Evolutionary conservation across 1,140 invertebrate genomes (phyloP).

Genomic region (Neotoxoptera formosana): DNA sequence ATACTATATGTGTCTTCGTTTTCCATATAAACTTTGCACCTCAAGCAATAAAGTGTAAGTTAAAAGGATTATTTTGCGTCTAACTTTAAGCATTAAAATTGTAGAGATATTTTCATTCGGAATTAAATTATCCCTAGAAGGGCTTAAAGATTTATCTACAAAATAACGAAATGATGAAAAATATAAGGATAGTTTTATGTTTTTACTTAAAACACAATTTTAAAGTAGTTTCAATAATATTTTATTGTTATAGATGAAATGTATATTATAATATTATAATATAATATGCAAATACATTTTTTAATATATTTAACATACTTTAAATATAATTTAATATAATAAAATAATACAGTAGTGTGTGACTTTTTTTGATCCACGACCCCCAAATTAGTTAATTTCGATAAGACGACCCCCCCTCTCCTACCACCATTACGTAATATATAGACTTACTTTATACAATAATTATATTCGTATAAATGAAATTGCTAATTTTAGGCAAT

Average conservation of each 20-base stretch:
- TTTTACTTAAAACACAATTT: not conserved
- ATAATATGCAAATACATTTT: not conserved
- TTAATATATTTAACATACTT: not conserved
- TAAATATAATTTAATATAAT: not conserved
- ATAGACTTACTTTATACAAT: no score
- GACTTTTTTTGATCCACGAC: no score
- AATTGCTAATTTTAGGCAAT: no score
- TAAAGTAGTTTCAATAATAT: not conserved
- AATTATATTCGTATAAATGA: no score
- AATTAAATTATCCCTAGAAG: not conserved
- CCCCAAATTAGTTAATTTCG: no score
- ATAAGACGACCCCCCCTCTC: no score
- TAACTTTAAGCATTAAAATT: conserved; percentile 4
- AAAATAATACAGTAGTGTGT: not conserved
- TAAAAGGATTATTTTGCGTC: conserved; percentile 27
- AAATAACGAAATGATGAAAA: not conserved
- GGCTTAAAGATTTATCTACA: conserved; percentile 2
- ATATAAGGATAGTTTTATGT: not conserved
- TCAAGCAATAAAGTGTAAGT: not conserved
- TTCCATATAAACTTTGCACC: conserved; percentile 3
- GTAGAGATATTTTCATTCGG: not conserved
- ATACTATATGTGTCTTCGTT: not conserved
- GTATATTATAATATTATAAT: no score
- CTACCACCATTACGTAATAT: no score
- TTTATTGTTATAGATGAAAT: not conserved